A percentile compares a stretch with the other conserved stretches of the same genome.
phyloP scores from a whole-genome alignment of 2,888 invertebrate genomes.

The Ligdia adustata region DNA sequence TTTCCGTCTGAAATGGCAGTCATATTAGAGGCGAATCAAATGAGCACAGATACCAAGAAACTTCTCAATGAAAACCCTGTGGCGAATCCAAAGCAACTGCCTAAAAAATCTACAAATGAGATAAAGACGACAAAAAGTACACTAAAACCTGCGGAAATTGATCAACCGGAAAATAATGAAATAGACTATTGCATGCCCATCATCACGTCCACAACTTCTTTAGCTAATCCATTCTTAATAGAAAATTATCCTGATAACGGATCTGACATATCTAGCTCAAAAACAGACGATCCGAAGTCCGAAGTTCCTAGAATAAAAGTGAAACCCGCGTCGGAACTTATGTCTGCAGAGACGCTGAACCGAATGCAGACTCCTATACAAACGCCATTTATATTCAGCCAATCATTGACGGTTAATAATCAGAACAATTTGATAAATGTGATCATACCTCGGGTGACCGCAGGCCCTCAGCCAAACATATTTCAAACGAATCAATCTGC shows the following conservation, averaged over 20 bases:
- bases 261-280: background rate
- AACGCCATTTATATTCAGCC: background rate
- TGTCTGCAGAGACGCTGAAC: constrained; percentile 54
- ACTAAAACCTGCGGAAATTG: constrained; percentile 8
- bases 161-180: constrained; percentile 26
- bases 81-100: constrained; percentile 69
- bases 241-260: background rate
- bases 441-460: background rate
- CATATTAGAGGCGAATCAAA: background rate
- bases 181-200: constrained; percentile 51
- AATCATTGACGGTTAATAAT: background rate
- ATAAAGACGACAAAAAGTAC: constrained; percentile 7
- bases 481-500: background rate
- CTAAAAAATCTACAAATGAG: constrained; percentile 43
- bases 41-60: constrained; percentile 32
- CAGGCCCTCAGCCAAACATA: background rate
- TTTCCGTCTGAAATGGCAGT: background rate
- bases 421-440: background rate
- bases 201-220: constrained; percentile 62
- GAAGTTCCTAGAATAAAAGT: constrained; percentile 67
- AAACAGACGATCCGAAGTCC: constrained; percentile 20
- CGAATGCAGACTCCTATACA: constrained; percentile 29
- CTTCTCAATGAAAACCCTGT: constrained; percentile 60
- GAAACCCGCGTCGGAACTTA: constrained; percentile 66
- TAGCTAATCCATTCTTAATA: constrained; percentile 41